phyloP scores from a whole-genome alignment of 1,140 invertebrate species.

The Brachionus rotundiformis region DNA sequence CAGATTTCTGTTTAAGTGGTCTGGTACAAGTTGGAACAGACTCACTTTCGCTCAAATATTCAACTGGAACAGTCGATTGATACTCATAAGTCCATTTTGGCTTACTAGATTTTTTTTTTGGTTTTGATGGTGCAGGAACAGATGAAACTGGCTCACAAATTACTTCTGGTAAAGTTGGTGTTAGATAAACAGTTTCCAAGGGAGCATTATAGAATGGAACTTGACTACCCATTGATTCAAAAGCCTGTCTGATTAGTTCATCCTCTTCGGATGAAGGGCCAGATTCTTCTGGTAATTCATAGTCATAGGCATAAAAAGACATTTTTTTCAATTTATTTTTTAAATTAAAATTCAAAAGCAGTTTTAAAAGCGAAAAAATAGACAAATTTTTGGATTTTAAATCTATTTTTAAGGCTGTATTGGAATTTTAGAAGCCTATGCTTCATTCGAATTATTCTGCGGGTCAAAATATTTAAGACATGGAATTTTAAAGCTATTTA shows the following conservation, averaged over 20 bases:
- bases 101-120: conserved; percentile 3
- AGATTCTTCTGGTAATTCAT: background rate
- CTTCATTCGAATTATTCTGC: background rate
- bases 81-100: background rate
- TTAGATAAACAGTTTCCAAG: background rate
- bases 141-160: background rate
- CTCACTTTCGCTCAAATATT: conserved; percentile 27
- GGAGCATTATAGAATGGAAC: background rate
- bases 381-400: background rate
- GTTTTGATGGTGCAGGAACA: background rate
- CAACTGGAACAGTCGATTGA: background rate
- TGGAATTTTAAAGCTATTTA: background rate
- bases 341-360: background rate
- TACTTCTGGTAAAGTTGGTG: background rate
- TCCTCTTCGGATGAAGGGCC: background rate
- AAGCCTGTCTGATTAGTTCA: conserved; percentile 20
- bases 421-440: background rate
- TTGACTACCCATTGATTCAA: conserved; percentile 36
- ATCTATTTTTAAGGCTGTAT: background rate
- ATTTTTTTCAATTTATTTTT: conserved; percentile 3
- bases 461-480: background rate
- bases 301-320: background rate
- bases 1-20: background rate
- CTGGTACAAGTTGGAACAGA: background rate
- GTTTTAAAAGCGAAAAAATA: background rate